Evolutionary conservation across 2,797 vertebrate genomes (phyloP).

Genomic region (Myoxocephalus aenaeus): DNA sequence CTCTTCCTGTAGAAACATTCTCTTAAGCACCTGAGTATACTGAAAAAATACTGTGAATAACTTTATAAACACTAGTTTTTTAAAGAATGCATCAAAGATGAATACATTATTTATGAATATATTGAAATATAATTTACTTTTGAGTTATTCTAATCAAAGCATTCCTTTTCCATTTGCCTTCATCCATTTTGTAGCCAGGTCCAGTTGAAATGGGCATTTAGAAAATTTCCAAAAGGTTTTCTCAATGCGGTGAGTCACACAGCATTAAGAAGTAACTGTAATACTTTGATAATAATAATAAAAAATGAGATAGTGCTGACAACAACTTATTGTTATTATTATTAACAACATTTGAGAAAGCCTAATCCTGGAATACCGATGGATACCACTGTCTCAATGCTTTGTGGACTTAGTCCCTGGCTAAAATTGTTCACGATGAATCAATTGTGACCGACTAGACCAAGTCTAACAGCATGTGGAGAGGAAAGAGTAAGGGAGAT

Average conservation of each 20-base stretch:
- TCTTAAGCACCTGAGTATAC: constrained; percentile 78
- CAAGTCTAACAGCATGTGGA: constrained; percentile 30
- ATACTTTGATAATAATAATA: constrained; percentile 21
- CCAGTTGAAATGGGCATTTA: constrained; percentile 62
- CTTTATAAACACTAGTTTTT: constrained; percentile 81
- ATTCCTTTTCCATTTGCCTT: constrained; percentile 73
- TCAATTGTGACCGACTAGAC: constrained; percentile 45
- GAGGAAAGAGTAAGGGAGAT: constrained; percentile 26
- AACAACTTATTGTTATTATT: constrained; percentile 2
- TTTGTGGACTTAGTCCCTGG: constrained; percentile 49
- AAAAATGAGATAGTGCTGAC: constrained; percentile 7
- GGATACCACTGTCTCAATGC: constrained; percentile 49
- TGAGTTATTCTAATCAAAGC: constrained; percentile 63
- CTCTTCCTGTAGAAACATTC: constrained; percentile 75
- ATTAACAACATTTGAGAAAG: constrained; percentile 13
- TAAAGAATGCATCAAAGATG: constrained; percentile 67
- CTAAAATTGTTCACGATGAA: constrained; percentile 64
- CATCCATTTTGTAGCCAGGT: constrained; percentile 74
- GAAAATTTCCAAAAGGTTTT: constrained; percentile 44
- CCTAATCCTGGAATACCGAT: constrained; percentile 49
- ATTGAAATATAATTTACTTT: constrained; percentile 62
- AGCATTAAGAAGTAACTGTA: constrained; percentile 46
- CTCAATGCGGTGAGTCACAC: constrained; percentile 42
- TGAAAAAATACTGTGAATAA: constrained; percentile 86
- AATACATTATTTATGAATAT: constrained; percentile 68